Percentiles rank a stretch among this genome's conserved stretches.
Evolutionary conservation across 2,888 invertebrate genomes (phyloP).

Genomic region (Yponomeuta malinellus): DNA sequence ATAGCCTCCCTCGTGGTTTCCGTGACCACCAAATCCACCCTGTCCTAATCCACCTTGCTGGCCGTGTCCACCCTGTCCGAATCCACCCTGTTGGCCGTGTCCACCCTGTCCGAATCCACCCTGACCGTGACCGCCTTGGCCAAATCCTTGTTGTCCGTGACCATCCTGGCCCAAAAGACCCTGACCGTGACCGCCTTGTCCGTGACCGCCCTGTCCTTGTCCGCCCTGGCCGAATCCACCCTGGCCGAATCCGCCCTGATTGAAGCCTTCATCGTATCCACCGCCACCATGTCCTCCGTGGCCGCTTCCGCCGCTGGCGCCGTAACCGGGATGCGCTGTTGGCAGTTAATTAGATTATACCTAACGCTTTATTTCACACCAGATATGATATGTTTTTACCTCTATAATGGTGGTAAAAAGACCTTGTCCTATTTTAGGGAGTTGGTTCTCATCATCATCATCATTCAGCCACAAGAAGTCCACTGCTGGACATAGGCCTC

Average conservation of each 20-base stretch:
- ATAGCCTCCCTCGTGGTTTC: constrained; percentile 5
- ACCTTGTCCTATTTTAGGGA: no score
- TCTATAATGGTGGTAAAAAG: neutral
- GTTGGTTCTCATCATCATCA: no score
- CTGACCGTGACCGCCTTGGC: constrained; percentile 17
- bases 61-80: constrained; percentile 16
- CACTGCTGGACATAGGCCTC: no score
- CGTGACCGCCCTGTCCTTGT: constrained; percentile 19
- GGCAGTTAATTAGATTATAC: neutral
- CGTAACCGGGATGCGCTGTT: constrained; percentile 17
- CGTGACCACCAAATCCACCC: constrained; percentile 6
- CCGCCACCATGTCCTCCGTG: neutral
- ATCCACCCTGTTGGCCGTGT: constrained; percentile 1
- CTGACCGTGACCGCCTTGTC: neutral
- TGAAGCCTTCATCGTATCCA: neutral
- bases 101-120: constrained; percentile 10
- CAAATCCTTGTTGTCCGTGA: neutral
- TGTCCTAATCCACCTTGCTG: constrained; percentile 4
- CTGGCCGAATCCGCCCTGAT: constrained; percentile 9
- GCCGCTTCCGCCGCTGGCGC: neutral
- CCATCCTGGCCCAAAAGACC: no score
- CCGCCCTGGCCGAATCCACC: constrained; percentile 20
- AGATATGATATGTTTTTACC: neutral
- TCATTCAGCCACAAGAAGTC: no score
- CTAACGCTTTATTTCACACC: neutral